phyloP scores from a whole-genome alignment of 2,888 invertebrate genomes.

The Aquatica leii region DNA sequence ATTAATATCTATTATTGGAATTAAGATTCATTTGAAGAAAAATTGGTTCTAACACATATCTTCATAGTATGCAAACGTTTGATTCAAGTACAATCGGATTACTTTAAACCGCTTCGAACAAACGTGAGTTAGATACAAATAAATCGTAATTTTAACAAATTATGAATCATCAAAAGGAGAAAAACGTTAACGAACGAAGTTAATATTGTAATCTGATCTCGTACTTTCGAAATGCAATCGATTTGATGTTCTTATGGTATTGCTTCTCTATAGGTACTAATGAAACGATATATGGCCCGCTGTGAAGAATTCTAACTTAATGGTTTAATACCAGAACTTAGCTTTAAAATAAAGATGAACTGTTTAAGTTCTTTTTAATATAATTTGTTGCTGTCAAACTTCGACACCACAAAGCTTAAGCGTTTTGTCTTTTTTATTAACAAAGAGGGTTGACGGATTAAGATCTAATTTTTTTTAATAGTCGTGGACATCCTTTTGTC shows the following conservation, averaged over 20 bases:
- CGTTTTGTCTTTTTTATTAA: not conserved
- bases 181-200: not conserved
- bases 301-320: conserved; percentile 20
- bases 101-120: too few species aligned
- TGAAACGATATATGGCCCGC: conserved; percentile 18
- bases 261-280: conserved; percentile 17
- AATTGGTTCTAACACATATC: too few species aligned
- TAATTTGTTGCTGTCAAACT: conserved; percentile 18
- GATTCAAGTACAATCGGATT: too few species aligned
- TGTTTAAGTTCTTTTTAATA: conserved; percentile 18
- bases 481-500: conserved; percentile 4
- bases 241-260: conserved; percentile 14
- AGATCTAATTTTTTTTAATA: not conserved
- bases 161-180: too few species aligned
- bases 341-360: conserved; percentile 18
- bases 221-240: conserved; percentile 13
- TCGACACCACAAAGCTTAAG: not conserved
- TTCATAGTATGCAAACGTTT: too few species aligned
- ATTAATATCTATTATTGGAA: too few species aligned
- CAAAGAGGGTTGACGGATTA: conserved; percentile 8
- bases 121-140: too few species aligned
- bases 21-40: too few species aligned
- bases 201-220: conserved; percentile 10
- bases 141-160: too few species aligned
- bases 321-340: conserved; percentile 13